Base-by-base conservation (phyloP, 1,140 invertebrate species). In the Pseudomyrmex dendroicus region DNA sequence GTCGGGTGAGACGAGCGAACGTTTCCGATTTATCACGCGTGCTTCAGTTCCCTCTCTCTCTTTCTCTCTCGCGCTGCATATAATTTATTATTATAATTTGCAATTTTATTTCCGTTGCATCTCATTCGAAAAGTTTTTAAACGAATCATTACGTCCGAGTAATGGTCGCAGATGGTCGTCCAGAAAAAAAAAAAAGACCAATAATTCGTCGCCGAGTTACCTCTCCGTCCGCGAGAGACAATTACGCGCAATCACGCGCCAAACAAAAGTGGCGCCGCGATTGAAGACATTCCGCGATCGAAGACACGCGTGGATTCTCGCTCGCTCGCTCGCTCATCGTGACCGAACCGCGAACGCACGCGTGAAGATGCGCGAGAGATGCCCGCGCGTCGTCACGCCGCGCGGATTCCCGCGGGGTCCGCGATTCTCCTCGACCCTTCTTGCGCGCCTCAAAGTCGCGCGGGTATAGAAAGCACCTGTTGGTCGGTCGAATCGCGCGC, bases 391-490 rank as follows among this genome's bases (percentile, higher is more conserved):
- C 73, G 78, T 84, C 73, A 84, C 84, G 84, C 73, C 62, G 63
- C 78, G 68, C 35, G 56, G 77, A 56, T 82, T 61, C 85, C 67
- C 61, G 67, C 46, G 83, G 84, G 35, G 35, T 35, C 5, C 35
- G 89, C 82, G 85, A 90, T 86, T 89, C 83, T 87, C 85, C 84
- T 83, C 85, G 83, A 90, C 83, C 57, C 85, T 89, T 89, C 82
- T 82, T 89, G 85, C 73, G 50, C 10, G 50, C 10, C 80, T 73
- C 82, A 87, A 87, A 83, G 85, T 73, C 89, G 86, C 89, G 87
- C 35, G 35, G 35, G 35, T 35, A 35, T 90, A 87, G 89, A 84
- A 76, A 86, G 87, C 90, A 91, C 89, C 89, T 91, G 89, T 90
- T 90, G 89, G 89, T 83, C 74, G 74, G 15, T 66, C 73, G 80